phyloP scores from a whole-genome alignment of 1,140 invertebrate species.

The Agraylea sexmaculata region DNA sequence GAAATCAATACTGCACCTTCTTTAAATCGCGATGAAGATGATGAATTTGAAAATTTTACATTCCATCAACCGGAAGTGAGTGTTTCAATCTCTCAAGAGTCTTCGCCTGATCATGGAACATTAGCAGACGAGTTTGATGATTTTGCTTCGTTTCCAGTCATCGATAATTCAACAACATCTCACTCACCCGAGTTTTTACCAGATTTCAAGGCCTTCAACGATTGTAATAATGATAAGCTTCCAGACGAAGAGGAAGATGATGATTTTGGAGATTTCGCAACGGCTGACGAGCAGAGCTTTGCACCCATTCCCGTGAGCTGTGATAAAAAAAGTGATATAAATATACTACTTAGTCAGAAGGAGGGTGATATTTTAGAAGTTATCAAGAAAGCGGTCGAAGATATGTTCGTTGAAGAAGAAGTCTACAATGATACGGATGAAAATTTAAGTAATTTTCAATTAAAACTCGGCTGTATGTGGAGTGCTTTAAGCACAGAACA shows the following conservation, averaged over 20 bases:
- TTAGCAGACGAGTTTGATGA: conserved; percentile 24
- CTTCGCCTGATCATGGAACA: no score
- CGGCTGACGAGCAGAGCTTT: no score
- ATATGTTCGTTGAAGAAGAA: conserved; percentile 32
- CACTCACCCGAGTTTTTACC: background rate
- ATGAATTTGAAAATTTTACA: background rate
- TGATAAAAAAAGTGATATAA: conserved; percentile 24
- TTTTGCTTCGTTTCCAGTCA: conserved; percentile 17
- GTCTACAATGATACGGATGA: no score
- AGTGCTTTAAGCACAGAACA: conserved; percentile 31
- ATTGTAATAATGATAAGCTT: background rate
- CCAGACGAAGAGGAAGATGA: conserved; percentile 26
- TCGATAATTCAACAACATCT: conserved; percentile 3
- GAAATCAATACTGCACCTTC: background rate
- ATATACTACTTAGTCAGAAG: conserved; percentile 27
- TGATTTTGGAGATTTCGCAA: conserved; percentile 52
- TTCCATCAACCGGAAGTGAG: background rate
- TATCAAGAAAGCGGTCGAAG: conserved; percentile 39
- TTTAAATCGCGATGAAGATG: background rate
- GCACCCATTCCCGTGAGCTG: conserved; percentile 15
- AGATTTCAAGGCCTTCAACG: conserved; percentile 21
- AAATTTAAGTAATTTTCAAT: conserved; percentile 30
- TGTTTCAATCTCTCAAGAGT: background rate
- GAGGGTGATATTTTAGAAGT: conserved; percentile 39
- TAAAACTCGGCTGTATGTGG: conserved; percentile 32